A percentile compares a stretch with the other conserved stretches of the same genome.
These are phyloP conservation scores for Stomatorhinus walkeri DNA, from an alignment of 2,797 vertebrate species.

Conservation along the genomic window DNA sequence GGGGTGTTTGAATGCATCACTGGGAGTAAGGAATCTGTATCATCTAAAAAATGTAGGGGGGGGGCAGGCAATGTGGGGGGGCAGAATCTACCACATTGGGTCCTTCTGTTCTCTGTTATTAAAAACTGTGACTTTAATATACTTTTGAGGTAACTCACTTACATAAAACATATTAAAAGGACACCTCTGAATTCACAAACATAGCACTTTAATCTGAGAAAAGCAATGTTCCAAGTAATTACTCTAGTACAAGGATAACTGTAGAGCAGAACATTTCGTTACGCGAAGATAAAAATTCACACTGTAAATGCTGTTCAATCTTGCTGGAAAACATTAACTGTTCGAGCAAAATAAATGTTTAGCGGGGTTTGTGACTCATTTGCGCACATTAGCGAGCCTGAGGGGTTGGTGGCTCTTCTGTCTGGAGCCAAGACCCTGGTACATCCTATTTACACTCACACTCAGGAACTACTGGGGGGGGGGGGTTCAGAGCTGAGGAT, in stretches of 20 bases:
- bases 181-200: background rate
- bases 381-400: background rate
- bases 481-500: background rate
- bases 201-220: background rate
- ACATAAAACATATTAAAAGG: background rate
- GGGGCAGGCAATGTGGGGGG: background rate
- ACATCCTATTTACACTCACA: background rate
- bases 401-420: background rate
- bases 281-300: background rate
- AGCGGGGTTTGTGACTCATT: background rate
- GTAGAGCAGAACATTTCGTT: background rate
- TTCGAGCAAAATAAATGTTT: constrained; percentile 6
- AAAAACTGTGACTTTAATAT: background rate
- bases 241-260: background rate
- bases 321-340: background rate
- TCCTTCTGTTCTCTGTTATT: background rate
- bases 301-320: background rate
- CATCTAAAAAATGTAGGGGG: background rate
- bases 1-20: background rate
- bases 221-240: background rate
- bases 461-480: background rate
- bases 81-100: background rate
- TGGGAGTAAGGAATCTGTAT: background rate
- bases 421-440: background rate
- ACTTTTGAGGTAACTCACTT: background rate